Evolutionary conservation across 53 echinoderm and acorn worm species (phyloP).

Genomic region (Temnopleurus reevesii): DNA sequence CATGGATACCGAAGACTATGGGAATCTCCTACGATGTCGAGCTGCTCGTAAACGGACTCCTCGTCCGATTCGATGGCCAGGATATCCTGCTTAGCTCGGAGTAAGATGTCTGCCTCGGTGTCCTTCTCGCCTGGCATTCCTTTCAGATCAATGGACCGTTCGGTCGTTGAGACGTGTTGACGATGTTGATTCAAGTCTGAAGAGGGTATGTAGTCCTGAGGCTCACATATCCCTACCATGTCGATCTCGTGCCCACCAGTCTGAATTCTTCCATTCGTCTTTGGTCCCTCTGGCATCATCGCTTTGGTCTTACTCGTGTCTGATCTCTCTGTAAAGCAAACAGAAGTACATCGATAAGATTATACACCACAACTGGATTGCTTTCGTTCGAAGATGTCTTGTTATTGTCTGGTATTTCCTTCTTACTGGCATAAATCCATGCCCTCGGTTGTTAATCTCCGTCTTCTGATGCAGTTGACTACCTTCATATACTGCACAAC

Average conservation of each 20-base stretch:
- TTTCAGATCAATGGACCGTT: neutral
- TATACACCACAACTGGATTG: neutral
- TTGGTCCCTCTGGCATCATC: conserved; percentile 10
- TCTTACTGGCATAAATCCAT: neutral
- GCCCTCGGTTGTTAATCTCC: neutral
- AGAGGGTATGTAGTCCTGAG: neutral
- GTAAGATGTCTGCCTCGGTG: neutral
- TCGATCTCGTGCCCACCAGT: neutral
- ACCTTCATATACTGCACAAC: neutral
- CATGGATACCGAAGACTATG: conserved; percentile 69
- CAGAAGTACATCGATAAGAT: neutral
- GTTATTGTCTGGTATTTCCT: neutral
- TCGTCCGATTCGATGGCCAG: conserved; percentile 36
- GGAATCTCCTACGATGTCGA: conserved; percentile 76
- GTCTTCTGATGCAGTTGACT: neutral
- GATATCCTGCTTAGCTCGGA: neutral
- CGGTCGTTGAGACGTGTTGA: neutral
- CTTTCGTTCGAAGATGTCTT: neutral
- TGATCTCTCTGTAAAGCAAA: conserved; percentile 38
- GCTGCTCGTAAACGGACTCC: conserved; percentile 60
- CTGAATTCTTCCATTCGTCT: conserved; percentile 6
- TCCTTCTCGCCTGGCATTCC: neutral
- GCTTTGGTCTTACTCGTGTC: neutral
- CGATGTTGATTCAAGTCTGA: neutral
- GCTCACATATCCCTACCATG: neutral